Conservation (phyloP, 2,797 vertebrate species). For the Arremon aurantiirostris region DNA sequence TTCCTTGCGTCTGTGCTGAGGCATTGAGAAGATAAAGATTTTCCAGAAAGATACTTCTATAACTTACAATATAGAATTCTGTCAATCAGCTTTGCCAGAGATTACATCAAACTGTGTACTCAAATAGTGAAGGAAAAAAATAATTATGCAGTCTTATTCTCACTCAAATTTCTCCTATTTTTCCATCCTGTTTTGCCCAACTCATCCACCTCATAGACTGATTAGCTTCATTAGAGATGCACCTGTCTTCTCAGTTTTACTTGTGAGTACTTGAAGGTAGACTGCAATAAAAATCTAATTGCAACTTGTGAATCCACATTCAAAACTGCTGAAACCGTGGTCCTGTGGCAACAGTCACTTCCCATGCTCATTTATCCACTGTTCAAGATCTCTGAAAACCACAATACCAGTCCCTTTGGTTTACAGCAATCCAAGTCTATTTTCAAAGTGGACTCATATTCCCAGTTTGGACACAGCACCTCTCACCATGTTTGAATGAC, state of each 20-base stretch:
- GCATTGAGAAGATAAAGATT: background rate
- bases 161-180: background rate
- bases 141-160: background rate
- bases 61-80: slow-evolving; percentile 1
- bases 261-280: background rate
- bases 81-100: background rate
- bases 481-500: background rate
- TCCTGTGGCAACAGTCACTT: background rate
- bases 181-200: background rate
- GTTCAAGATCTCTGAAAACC: background rate
- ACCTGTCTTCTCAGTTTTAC: background rate
- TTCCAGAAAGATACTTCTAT: background rate
- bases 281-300: background rate
- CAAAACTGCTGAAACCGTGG: background rate
- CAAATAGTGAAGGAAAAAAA: background rate
- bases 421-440: background rate
- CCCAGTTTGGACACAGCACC: background rate
- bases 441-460: background rate
- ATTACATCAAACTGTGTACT: background rate
- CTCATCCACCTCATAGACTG: background rate
- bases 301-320: background rate
- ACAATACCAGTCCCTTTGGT: background rate
- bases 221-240: background rate
- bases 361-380: background rate
- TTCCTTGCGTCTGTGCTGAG: background rate